Evolutionary conservation across 2,113 vertebrate genomes (phyloP).

Genomic region (Datnioides undecimradiatus): DNA sequence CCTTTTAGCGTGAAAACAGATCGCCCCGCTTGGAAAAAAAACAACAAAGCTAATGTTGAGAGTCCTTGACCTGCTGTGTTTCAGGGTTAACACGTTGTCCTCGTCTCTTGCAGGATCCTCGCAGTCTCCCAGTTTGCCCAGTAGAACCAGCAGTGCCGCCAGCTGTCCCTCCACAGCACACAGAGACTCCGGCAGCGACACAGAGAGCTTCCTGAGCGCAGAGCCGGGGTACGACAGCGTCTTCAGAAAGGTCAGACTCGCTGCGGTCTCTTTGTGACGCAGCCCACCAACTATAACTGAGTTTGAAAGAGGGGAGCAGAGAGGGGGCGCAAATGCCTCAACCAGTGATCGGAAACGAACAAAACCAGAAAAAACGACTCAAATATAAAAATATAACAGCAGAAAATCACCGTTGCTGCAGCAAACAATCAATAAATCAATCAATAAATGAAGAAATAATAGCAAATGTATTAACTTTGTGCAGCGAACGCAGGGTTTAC

Average conservation of each 20-base stretch:
- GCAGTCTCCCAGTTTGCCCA: conserved; percentile 54
- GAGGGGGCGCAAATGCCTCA: not conserved
- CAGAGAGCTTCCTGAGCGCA: conserved; percentile 76
- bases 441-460: not conserved
- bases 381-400: not conserved
- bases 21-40: no score
- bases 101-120: conserved; percentile 74
- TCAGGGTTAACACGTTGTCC: not conserved
- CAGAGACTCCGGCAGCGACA: conserved; percentile 81
- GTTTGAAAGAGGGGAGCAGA: not conserved
- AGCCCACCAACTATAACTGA: not conserved
- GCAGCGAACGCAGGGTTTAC: not conserved
- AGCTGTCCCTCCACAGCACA: conserved; percentile 68
- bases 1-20: conserved; percentile 9
- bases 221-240: conserved; percentile 77
- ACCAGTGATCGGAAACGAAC: no score
- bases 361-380: not conserved
- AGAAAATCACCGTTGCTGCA: not conserved
- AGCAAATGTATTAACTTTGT: not conserved
- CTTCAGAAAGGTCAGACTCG: conserved; percentile 79
- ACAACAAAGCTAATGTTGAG: conserved; percentile 7
- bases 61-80: conserved; percentile 1
- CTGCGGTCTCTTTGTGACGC: not conserved
- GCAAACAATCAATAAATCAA: not conserved
- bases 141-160: conserved; percentile 65